Conservation (phyloP, 2,113 vertebrate genomes). For the Ceuthmochares aereus region DNA sequence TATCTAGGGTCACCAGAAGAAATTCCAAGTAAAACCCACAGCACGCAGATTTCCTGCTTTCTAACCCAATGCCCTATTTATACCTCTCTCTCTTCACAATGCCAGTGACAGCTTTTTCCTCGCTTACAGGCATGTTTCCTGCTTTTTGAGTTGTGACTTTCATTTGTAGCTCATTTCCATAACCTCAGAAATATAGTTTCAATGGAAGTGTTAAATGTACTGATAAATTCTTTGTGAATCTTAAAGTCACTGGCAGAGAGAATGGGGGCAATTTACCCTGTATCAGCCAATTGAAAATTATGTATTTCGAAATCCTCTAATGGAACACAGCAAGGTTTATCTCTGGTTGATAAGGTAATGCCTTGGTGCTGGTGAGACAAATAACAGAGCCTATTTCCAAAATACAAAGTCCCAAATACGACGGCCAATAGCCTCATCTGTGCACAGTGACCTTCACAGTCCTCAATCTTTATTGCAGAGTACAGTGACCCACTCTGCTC, state of each 20-base stretch:
- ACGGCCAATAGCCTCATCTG: neutral
- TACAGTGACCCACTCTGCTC: neutral
- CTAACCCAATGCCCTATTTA: conserved; percentile 95
- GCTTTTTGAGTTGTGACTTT: conserved; percentile 73
- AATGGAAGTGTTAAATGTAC: conserved; percentile 56
- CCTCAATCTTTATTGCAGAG: neutral
- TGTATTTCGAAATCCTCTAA: neutral
- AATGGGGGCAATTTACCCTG: neutral
- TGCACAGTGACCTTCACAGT: conserved; percentile 13
- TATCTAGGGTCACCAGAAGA: conserved; percentile 93
- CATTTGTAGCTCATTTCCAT: conserved; percentile 65
- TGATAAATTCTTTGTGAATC: conserved; percentile 40
- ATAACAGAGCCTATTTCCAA: conserved; percentile 26
- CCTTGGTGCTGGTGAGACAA: conserved; percentile 13
- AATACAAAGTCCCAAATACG: neutral
- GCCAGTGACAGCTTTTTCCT: conserved; percentile 95
- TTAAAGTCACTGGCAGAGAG: conserved; percentile 13
- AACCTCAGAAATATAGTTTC: conserved; percentile 45
- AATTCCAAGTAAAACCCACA: conserved; percentile 92
- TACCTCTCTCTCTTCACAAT: conserved; percentile 86
- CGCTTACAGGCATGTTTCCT: conserved; percentile 73
- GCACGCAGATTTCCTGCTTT: conserved; percentile 92
- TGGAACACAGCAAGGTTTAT: neutral
- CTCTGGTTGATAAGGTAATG: neutral
- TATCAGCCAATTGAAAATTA: conserved; percentile 42